Evolutionary conservation across 2,797 vertebrate genomes (phyloP).

Genomic region (Cyclura pinguis): DNA sequence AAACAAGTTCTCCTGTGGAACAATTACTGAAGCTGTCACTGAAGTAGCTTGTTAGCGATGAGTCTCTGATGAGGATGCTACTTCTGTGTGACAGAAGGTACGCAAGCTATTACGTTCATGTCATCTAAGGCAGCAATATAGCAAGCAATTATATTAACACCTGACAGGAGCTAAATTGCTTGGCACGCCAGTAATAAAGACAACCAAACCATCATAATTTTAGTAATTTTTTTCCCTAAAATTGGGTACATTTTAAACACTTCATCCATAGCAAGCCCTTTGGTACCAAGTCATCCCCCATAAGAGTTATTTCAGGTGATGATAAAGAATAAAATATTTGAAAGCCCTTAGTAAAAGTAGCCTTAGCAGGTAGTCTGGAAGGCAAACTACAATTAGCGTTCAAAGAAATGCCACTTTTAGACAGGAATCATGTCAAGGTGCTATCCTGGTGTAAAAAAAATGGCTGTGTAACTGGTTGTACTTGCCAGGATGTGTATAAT

Average conservation of each 20-base stretch:
- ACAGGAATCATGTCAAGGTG: too few species aligned
- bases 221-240: constrained; percentile 59
- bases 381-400: constrained; percentile 16
- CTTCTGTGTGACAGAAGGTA: constrained; percentile 54
- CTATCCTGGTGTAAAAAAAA: neutral
- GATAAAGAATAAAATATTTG: constrained; percentile 44
- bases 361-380: constrained; percentile 45
- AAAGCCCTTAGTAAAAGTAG: constrained; percentile 44
- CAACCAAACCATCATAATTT: constrained; percentile 47
- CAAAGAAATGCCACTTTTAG: neutral
- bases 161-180: constrained; percentile 69
- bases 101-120: constrained; percentile 61
- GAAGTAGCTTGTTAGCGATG: constrained; percentile 60
- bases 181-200: constrained; percentile 60
- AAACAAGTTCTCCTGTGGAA: constrained; percentile 42
- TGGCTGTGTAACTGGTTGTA: too few species aligned
- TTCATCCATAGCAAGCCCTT: constrained; percentile 42
- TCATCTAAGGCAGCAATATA: constrained; percentile 64
- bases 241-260: constrained; percentile 58
- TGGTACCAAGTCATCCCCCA: constrained; percentile 39
- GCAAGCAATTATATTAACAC: constrained; percentile 63
- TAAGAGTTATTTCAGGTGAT: constrained; percentile 45
- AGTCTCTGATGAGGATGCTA: constrained; percentile 56
- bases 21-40: constrained; percentile 66
- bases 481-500: too few species aligned